Conservation (phyloP, 2,888 invertebrate genomes). For the Terebella lapidaria region DNA sequence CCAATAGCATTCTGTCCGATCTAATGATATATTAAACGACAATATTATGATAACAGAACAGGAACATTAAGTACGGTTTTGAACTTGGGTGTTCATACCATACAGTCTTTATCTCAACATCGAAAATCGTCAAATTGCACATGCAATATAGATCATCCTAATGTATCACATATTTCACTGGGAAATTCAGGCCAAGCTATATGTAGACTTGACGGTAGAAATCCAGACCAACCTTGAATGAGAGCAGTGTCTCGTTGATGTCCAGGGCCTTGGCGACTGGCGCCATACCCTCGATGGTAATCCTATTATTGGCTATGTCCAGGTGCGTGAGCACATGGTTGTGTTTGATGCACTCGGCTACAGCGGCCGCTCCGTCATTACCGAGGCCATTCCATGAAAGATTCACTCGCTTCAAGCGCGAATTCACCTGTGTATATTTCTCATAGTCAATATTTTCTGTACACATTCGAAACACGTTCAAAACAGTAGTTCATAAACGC, state of each 20-base stretch:
- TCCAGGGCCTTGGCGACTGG: constrained; percentile 54
- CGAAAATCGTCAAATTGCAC: no score
- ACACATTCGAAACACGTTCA: no score
- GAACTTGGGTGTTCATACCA: no score
- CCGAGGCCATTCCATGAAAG: constrained; percentile 60
- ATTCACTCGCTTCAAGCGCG: constrained; percentile 3
- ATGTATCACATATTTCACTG: no score
- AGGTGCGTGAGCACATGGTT: constrained; percentile 42
- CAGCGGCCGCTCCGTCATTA: constrained; percentile 35
- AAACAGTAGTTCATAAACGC: no score
- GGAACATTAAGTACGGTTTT: no score
- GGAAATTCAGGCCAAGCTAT: no score
- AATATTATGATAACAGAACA: no score
- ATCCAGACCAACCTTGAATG: constrained; percentile 47
- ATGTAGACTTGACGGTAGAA: no score
- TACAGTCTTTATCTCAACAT: no score
- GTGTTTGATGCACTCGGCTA: constrained; percentile 30
- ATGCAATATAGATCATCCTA: no score
- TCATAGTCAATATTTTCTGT: neutral
- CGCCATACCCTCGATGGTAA: constrained; percentile 28
- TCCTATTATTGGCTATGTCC: constrained; percentile 35
- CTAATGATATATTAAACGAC: no score
- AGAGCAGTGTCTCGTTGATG: constrained; percentile 53
- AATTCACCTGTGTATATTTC: neutral
- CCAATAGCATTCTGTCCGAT: constrained; percentile 58